Base-by-base conservation (phyloP, 2,797 vertebrate species). In the Mastacembelus armatus region DNA sequence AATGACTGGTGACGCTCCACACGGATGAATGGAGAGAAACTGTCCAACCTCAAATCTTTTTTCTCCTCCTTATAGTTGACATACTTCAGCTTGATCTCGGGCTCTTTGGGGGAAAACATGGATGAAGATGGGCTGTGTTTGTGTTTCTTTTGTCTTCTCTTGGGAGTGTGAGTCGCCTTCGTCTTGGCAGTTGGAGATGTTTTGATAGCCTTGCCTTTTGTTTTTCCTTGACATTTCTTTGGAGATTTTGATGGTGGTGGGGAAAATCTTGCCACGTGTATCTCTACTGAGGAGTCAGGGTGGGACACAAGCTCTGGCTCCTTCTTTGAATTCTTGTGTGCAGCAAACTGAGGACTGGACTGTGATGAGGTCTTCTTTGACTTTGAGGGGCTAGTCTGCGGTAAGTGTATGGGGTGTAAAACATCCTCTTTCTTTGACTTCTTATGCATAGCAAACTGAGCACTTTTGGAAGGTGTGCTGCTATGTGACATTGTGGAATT, bases 21-120 rank as follows among this genome's bases (percentile, higher is more conserved):
- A 0, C 50, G 90, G 9, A 95, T 26, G 10, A 92, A 94, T 0
- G 94, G 93, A 7, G 89, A 89, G 62, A 95, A 95, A 9, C 52
- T 35, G 45, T 93, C 88, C 0, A 49, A 33, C 62, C 83, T 84
- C 22, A 15, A 35, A 0, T 94, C 91, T 78, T 88, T 83, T 66
- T 85, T 91, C 66, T 92, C 93, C 47, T 93, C 93, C 64, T 91
- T 93, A 79, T 71, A 92, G 80, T 83, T 91, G 59, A 93, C 18
- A 8, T 93, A 94, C 81, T 63, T 92, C 10, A 95, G 44, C 64
- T 87, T 93, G 75, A 95, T 94, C 80, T 94, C 94, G 0, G 94
- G 94, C 80, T 95, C 94, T 32, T 81, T 89, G 3, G 92, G 91
- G 44, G 88, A 77, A 65, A 94, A 94, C 74, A 94, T 84, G 67